Evolutionary conservation across 1,140 invertebrate genomes (phyloP), one percentile per base, ranked within the genome.

Genomic region (Choristoneura fumiferana): DNA sequence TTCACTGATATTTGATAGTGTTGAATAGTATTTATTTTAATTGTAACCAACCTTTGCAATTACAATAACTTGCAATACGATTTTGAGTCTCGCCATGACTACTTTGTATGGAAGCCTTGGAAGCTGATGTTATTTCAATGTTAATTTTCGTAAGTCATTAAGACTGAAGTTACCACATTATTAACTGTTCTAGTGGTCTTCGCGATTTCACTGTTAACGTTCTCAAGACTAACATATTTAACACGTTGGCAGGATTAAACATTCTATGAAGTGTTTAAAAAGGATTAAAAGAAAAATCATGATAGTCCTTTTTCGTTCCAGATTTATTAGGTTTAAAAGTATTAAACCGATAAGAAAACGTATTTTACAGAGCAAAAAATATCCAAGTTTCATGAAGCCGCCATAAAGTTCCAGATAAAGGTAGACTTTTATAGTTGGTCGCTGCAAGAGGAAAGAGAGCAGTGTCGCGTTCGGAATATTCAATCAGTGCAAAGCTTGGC

Each of bases 401-500:
- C 49, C 38, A 12, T 9, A 9, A 17, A 58, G 56, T 54, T 62
- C 61, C 63, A 59, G 60, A 66, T 70, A 69, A 74, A 63, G 61
- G 55, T 29, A 18, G 58, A 65, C 58, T 70, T 71, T 73, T 70
- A 73, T 62, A 60, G 58, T 66, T 59, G 2, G 52, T 53, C 57
- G 62, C 60, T 61, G 29, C 12, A 56, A 49, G 62, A 61, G 61
- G 58, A 65, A 60, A 65, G 69, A 62, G 63, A 60, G 59, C 62
- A 34, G 58, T 57, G 57, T 49, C 59, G 66, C 49, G 63, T 36
- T 33, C 54, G 38, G 71, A 76, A 73, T 76, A 71, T 69, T 71
- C 58, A 73, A 73, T 70, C 56, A 62, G 61, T 15, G 55, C 58
- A 52, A 52, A 58, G 45, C 55, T 54, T 40, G 36, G 43, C 36